A percentile compares a stretch with the other conserved stretches of the same genome.
phyloP scores from a whole-genome alignment of 2,888 invertebrate genomes.

The Lasioglossum vierecki region DNA sequence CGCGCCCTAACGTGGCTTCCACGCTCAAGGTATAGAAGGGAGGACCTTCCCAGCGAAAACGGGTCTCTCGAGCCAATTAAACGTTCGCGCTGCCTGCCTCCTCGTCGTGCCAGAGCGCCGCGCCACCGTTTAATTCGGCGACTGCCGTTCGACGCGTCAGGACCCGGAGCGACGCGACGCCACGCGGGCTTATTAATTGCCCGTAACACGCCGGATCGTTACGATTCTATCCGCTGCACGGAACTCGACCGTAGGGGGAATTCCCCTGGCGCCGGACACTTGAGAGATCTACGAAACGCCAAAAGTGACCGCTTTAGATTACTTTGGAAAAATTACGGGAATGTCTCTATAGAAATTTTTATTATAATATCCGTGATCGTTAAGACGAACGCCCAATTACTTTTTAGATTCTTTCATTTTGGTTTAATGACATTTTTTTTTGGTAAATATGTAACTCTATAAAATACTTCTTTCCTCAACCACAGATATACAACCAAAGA shows the following conservation, averaged over 20 bases:
- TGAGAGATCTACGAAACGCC: neutral
- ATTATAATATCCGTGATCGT: no score
- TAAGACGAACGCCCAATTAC: no score
- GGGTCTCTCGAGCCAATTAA: constrained; percentile 21
- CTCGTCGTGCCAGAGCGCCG: neutral
- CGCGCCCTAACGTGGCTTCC: neutral
- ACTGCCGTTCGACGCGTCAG: constrained; percentile 11
- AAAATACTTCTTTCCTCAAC: no score
- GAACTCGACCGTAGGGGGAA: neutral
- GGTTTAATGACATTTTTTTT: no score
- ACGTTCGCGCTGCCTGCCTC: neutral
- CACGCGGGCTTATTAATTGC: constrained; percentile 11
- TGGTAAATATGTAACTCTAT: no score
- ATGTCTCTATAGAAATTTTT: neutral
- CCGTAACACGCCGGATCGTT: constrained; percentile 4
- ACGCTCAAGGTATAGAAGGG: neutral
- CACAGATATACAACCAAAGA: no score
- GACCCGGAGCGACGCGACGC: neutral
- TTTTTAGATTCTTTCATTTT: no score
- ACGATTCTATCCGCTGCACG: neutral
- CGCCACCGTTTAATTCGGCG: constrained; percentile 10
- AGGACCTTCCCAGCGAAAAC: constrained; percentile 6
- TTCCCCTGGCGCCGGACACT: neutral
- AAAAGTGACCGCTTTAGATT: neutral
- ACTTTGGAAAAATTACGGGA: neutral